Evolutionary conservation across 2,113 vertebrate genomes (phyloP).

Genomic region (Lathamus discolor): DNA sequence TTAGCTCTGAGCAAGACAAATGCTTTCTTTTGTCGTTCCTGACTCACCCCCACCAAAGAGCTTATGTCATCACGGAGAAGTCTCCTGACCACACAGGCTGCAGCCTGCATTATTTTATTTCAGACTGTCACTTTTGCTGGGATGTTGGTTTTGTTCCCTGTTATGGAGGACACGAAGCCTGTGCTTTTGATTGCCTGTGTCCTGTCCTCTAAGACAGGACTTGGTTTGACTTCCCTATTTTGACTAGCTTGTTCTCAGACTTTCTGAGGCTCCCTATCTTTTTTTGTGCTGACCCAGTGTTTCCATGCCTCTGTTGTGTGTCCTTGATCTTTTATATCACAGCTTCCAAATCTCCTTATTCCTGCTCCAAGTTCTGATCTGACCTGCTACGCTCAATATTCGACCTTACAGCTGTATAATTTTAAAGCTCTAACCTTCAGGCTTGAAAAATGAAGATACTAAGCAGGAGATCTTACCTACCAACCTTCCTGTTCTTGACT

Average conservation of each 20-base stretch:
- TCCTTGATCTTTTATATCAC: background rate
- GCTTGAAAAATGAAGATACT: background rate
- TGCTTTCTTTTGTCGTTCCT: background rate
- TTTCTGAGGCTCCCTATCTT: background rate
- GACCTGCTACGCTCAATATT: background rate
- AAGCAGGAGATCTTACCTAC: background rate
- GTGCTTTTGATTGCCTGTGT: background rate
- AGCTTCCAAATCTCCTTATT: background rate
- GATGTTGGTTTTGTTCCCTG: background rate
- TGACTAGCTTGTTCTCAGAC: background rate
- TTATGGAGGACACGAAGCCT: background rate
- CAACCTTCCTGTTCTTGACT: background rate
- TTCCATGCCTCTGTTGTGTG: background rate
- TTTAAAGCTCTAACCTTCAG: background rate
- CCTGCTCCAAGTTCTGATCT: background rate
- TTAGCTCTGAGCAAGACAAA: background rate
- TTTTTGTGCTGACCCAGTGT: background rate
- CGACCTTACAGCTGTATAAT: background rate
- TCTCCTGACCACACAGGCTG: background rate
- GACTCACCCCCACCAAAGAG: background rate
- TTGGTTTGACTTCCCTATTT: background rate
- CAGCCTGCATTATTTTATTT: background rate
- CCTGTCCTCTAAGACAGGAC: background rate
- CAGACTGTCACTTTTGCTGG: background rate
- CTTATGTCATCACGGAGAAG: background rate